These are phyloP conservation scores for Notolabrus celidotus DNA, from an alignment of 2,797 vertebrate species.

Conservation along the genomic window DNA sequence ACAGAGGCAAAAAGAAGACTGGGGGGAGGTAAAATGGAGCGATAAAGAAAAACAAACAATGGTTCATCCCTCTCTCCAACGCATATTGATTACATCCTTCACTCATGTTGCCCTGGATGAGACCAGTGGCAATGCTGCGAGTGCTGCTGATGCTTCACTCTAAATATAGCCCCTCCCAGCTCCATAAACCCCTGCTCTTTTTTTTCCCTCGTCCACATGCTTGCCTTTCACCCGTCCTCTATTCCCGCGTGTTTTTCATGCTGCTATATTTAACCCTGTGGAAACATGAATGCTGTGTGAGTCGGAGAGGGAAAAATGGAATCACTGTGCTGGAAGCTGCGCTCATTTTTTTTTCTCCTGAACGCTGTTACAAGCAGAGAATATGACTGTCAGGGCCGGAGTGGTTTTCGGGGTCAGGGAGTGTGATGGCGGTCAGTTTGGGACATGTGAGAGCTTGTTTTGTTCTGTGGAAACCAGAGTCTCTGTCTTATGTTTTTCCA, in stretches of 20 bases:
- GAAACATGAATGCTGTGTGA: constrained; percentile 55
- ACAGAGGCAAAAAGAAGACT: background rate
- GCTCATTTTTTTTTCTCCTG: constrained; percentile 12
- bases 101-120: constrained; percentile 21
- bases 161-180: constrained; percentile 67
- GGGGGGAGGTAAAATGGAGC: background rate
- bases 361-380: constrained; percentile 19
- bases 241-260: constrained; percentile 68
- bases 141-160: constrained; percentile 48
- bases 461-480: constrained; percentile 35
- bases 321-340: constrained; percentile 51
- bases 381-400: constrained; percentile 13
- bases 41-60: background rate
- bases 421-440: constrained; percentile 34
- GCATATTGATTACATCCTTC: constrained; percentile 47
- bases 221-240: constrained; percentile 80
- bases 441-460: background rate
- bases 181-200: constrained; percentile 42
- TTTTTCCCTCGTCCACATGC: constrained; percentile 49
- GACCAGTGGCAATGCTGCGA: constrained; percentile 27
- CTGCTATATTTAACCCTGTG: constrained; percentile 78
- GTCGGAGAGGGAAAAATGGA: constrained; percentile 48
- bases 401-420: constrained; percentile 37
- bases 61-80: background rate
- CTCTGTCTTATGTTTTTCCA: constrained; percentile 11